Evolutionary conservation across 2,888 invertebrate genomes (phyloP).

Genomic region (Pammene fasciana): DNA sequence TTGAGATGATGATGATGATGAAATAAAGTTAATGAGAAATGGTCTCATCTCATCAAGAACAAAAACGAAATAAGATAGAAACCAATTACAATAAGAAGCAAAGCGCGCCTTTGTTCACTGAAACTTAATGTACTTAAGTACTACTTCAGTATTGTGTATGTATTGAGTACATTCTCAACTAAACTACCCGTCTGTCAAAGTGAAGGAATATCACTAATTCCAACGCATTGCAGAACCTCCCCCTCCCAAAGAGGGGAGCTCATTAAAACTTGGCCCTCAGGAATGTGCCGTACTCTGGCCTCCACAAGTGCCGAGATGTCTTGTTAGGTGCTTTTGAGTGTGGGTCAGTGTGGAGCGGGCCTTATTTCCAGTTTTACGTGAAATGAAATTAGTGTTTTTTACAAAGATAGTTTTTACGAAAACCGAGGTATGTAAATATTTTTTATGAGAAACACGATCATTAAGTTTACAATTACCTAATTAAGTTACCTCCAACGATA

Average conservation of each 20-base stretch:
- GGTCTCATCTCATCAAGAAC: too few relatives aligned
- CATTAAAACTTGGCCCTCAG: conserved; percentile 41
- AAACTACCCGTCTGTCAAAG: conserved; percentile 17
- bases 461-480: too few relatives aligned
- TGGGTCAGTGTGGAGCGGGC: neutral
- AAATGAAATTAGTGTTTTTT: too few relatives aligned
- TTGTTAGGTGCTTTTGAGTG: conserved; percentile 3
- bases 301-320: conserved; percentile 13
- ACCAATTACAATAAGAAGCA: neutral
- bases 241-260: conserved; percentile 16
- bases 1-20: too few relatives aligned
- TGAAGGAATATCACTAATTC: conserved; percentile 28
- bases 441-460: too few relatives aligned
- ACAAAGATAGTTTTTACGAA: too few relatives aligned
- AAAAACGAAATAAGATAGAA: too few relatives aligned
- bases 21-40: too few relatives aligned
- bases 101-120: neutral
- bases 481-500: too few relatives aligned
- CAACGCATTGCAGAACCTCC: conserved; percentile 29
- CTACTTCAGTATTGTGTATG: neutral
- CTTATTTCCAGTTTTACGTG: too few relatives aligned
- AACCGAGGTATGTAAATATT: too few relatives aligned
- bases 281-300: conserved; percentile 17
- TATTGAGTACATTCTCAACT: neutral
- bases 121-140: neutral